A percentile compares a stretch with the other conserved stretches of the same genome.
phyloP scores from a whole-genome alignment of 2,797 vertebrate genomes.

The Emys orbicularis region DNA sequence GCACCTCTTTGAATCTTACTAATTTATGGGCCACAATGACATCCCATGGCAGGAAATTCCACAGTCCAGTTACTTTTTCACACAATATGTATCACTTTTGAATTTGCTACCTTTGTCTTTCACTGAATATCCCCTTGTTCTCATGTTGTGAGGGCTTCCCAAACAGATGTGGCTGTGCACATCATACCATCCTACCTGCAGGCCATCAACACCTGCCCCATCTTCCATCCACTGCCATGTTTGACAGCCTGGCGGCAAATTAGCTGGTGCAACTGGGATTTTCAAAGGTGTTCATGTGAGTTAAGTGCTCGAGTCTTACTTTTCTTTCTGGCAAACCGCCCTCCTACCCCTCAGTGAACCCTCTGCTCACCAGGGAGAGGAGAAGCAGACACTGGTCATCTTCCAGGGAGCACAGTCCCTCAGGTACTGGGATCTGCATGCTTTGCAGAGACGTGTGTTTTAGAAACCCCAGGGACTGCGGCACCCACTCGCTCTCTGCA shows the following conservation, averaged over 20 bases:
- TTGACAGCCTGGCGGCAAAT: neutral
- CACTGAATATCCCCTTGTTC: neutral
- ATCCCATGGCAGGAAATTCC: neutral
- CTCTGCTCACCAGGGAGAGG: neutral
- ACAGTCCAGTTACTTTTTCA: neutral
- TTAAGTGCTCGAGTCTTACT: constrained; percentile 55
- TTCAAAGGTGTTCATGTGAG: constrained; percentile 33
- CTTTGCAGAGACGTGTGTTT: neutral
- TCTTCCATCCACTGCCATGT: too few relatives aligned
- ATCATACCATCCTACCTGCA: neutral
- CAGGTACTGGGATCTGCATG: neutral
- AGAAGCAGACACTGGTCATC: neutral
- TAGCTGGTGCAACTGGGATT: neutral
- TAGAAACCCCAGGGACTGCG: neutral
- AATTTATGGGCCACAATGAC: neutral
- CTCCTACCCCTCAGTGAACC: neutral
- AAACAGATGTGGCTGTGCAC: neutral
- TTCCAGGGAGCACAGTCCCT: neutral
- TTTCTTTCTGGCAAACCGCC: neutral
- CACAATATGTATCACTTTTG: fast-evolving
- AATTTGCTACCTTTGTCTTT: neutral
- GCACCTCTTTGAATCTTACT: constrained; percentile 21
- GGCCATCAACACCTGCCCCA: neutral
- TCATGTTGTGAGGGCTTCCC: neutral
- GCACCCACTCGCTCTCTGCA: neutral